Evolutionary conservation across 2,888 invertebrate genomes (phyloP).

Genomic region (Pachliopta kotzebuea): DNA sequence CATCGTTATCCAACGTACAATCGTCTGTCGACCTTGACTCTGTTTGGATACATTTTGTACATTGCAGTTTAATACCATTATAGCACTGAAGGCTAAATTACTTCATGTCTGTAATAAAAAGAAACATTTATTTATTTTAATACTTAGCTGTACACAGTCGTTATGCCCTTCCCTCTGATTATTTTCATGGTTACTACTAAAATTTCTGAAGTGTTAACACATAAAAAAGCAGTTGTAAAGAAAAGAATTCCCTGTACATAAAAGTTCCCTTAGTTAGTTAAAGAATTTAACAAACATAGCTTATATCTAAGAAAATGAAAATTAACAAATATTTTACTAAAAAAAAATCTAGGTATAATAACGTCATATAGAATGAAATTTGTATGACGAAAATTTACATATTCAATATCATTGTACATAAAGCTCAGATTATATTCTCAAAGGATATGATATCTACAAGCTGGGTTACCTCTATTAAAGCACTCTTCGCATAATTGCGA

Average conservation of each 20-base stretch:
- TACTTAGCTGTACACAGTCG: neutral
- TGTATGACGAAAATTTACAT: neutral
- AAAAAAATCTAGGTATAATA: neutral
- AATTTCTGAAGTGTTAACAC: too few species aligned
- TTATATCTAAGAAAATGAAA: neutral
- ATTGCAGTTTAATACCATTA: slow-evolving; percentile 32
- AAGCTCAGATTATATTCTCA: slow-evolving; percentile 25
- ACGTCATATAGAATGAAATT: neutral
- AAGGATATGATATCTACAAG: slow-evolving; percentile 20
- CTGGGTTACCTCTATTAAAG: slow-evolving; percentile 19
- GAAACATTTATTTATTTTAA: neutral
- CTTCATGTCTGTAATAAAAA: neutral
- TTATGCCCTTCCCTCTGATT: too few species aligned
- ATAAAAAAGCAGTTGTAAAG: too few species aligned
- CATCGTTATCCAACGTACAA: slow-evolving; percentile 28
- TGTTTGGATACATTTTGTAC: slow-evolving; percentile 46
- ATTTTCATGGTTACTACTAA: too few species aligned
- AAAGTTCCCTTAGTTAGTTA: too few species aligned
- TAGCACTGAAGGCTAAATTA: slow-evolving; percentile 46
- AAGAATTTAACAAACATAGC: too few species aligned
- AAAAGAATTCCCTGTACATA: too few species aligned
- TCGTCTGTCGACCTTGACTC: slow-evolving; percentile 45
- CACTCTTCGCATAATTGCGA: slow-evolving; percentile 25
- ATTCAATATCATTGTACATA: neutral
- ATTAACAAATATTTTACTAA: neutral